These are phyloP conservation scores for Myotis planiceps DNA, from an alignment of 2,797 vertebrate genomes.

Conservation along the genomic window DNA sequence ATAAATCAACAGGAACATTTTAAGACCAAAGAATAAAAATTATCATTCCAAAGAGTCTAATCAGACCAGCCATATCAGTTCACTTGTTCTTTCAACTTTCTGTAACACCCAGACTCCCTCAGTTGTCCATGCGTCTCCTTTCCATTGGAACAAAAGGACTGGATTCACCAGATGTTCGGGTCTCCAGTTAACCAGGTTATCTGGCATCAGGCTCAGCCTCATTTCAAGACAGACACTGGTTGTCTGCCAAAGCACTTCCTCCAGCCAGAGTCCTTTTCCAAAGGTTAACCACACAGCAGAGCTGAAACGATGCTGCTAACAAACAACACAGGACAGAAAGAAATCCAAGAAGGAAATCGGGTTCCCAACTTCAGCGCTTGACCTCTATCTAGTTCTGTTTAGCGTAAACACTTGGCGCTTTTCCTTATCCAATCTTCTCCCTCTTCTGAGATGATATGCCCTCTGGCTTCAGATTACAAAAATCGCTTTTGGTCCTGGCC, in stretches of 20 bases:
- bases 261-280: not conserved
- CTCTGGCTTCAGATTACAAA: conserved; percentile 64
- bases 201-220: not conserved
- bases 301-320: not conserved
- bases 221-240: not conserved
- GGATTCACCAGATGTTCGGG: not conserved
- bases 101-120: not conserved
- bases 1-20: not conserved
- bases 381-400: not conserved
- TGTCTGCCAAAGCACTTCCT: not conserved
- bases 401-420: not conserved
- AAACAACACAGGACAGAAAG: not conserved
- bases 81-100: not conserved
- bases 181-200: not conserved
- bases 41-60: not conserved
- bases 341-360: not conserved
- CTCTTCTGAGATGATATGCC: conserved; percentile 48
- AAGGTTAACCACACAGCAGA: not conserved
- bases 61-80: not conserved
- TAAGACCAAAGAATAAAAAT: not conserved
- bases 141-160: not conserved
- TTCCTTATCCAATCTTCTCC: not conserved
- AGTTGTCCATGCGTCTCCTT: not conserved
- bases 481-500: not conserved
- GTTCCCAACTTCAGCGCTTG: not conserved